Evolutionary conservation across 2,797 vertebrate species (phyloP), one percentile per base, ranked within the genome.

Genomic region (Scarus forsteni): DNA sequence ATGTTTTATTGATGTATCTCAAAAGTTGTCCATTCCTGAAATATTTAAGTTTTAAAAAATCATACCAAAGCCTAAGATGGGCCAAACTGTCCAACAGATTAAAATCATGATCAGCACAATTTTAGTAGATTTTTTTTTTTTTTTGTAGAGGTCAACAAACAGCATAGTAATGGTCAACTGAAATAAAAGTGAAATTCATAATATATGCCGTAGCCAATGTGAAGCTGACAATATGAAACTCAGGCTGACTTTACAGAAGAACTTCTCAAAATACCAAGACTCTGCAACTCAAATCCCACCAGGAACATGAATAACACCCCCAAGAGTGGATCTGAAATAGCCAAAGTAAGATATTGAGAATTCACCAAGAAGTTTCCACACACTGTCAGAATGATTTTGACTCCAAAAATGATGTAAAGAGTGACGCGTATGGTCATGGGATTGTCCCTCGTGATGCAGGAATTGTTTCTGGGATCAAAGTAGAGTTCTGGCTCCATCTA

Each of bases 231-330:
- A 83, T 27, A 39, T 79, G 68, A 43, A 61, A 51, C 72, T 83
- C 38, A 57, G 13, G 44, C 18, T 73, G 18, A 83, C 34, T 64
- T 68, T 62, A 48, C 80, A 82, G 36, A 78, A 61, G 10, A 72
- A 0, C 1, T 83, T 65, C 3, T 76, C 80, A 52, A 83, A 76
- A 61, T 73, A 83, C 80, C 80, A 83, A 15, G 73, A 48, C 49
- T 83, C 76, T 3, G 79, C 40, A 39, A 15, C 45, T 11, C 2
- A 19, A 60, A 79, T 19, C 73, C 76, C 73, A 46, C 39, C 34
- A 27, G 80, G 80, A 2, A 70, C 80, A 83, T 83, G 57, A 83
- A 68, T 2, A 83, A 2, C 10, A 66, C 0, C 7, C 80, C 80
- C n/a, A 83, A 6, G 10, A 79, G 38, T 7, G 7, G 38, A 10